Conservation (phyloP, 2,888 invertebrate species). For the Torymus auratus region DNA sequence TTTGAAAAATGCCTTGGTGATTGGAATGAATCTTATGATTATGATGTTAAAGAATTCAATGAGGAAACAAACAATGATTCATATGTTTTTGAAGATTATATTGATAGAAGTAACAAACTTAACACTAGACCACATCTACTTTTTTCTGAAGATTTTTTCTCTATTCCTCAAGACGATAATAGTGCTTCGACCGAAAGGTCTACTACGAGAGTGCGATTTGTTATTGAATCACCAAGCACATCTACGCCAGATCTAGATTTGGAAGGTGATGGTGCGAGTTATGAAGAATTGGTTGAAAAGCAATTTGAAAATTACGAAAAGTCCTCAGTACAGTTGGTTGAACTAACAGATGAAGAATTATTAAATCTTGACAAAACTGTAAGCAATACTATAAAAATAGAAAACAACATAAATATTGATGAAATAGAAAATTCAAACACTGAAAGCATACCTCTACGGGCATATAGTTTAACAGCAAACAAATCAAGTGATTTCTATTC, state of each 20-base stretch:
- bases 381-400: background rate
- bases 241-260: slow-evolving; percentile 62
- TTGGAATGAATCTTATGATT: slow-evolving; percentile 62
- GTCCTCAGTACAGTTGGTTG: slow-evolving; percentile 23
- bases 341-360: slow-evolving; percentile 42
- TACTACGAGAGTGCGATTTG: slow-evolving; percentile 68
- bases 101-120: slow-evolving; percentile 65
- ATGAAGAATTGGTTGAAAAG: slow-evolving; percentile 36
- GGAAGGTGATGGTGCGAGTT: slow-evolving; percentile 40
- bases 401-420: slow-evolving; percentile 3
- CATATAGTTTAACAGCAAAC: background rate
- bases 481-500: slow-evolving; percentile 35
- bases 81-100: slow-evolving; percentile 71
- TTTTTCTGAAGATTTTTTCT: slow-evolving; percentile 40
- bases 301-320: slow-evolving; percentile 22
- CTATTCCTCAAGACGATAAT: slow-evolving; percentile 17
- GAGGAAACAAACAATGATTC: slow-evolving; percentile 51
- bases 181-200: slow-evolving; percentile 41
- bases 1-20: slow-evolving; percentile 69
- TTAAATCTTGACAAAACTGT: background rate
- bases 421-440: background rate
- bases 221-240: slow-evolving; percentile 67
- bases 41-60: slow-evolving; percentile 43
- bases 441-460: slow-evolving; percentile 27
- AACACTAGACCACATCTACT: slow-evolving; percentile 53